phyloP scores from a whole-genome alignment of 2,888 invertebrate genomes.

The Trypoxylon attenuatum region DNA sequence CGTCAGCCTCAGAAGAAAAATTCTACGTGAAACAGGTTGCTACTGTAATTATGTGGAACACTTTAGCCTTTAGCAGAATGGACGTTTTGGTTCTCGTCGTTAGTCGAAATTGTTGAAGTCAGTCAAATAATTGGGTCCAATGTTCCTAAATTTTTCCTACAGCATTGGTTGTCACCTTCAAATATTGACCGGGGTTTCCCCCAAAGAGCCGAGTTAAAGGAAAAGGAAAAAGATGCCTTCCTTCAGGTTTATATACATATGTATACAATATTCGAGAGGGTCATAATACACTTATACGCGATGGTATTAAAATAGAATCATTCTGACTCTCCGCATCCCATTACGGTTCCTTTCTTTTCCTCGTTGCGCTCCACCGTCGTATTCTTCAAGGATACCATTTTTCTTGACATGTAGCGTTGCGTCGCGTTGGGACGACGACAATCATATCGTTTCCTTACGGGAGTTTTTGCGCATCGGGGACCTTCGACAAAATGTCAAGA shows the following conservation, averaged over 20 bases:
- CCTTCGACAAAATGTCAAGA: no score
- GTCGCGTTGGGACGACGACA: not conserved
- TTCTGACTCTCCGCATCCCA: not conserved
- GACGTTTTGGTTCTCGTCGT: no score
- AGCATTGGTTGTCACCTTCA: constrained; percentile 39
- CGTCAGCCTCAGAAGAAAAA: constrained; percentile 33
- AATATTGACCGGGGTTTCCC: constrained; percentile 21
- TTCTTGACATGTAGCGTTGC: not conserved
- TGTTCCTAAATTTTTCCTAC: no score
- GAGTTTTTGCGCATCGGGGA: no score
- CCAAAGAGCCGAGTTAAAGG: not conserved
- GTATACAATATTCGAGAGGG: not conserved
- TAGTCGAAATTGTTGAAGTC: no score
- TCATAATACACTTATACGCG: not conserved
- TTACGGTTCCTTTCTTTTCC: constrained; percentile 7
- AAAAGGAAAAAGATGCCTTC: constrained; percentile 7
- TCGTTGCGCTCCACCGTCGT: not conserved
- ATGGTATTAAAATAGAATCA: not conserved
- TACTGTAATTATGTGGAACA: no score
- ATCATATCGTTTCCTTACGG: not conserved
- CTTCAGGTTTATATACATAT: not conserved
- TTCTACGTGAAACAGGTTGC: no score
- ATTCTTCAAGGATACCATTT: not conserved
- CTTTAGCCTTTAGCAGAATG: no score
- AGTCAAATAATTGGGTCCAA: no score